Conservation (phyloP, 2,797 vertebrate species). For the Chloroceryle inda region DNA sequence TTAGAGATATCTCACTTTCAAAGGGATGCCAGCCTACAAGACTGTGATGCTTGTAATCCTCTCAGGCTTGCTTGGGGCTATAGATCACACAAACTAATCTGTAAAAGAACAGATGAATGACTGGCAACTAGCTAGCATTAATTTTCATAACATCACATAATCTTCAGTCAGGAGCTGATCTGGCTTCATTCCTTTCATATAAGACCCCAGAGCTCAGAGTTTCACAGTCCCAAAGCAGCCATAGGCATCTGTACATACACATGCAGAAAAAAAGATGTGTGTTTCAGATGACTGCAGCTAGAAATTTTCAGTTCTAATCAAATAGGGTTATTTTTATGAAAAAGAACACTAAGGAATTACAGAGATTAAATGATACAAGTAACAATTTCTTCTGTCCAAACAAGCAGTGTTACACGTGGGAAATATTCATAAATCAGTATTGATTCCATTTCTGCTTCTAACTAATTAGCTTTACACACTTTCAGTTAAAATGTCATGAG, state of each 20-base stretch:
- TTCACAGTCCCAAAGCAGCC: neutral
- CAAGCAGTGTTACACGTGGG: neutral
- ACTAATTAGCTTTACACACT: constrained; percentile 27
- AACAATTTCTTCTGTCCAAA: constrained; percentile 34
- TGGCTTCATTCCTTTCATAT: neutral
- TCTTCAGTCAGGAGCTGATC: constrained; percentile 7
- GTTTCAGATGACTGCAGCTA: neutral
- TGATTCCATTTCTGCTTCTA: constrained; percentile 9
- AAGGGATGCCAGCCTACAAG: neutral
- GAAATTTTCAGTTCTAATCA: constrained; percentile 3
- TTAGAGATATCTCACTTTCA: constrained; percentile 30
- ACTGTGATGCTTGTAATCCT: neutral
- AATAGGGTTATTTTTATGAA: neutral
- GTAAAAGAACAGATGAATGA: constrained; percentile 34
- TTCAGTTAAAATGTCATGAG: constrained; percentile 24
- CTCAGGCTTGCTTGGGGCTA: neutral
- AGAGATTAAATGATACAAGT: neutral
- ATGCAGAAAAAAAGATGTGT: neutral
- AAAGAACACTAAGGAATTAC: neutral
- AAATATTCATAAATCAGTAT: constrained; percentile 42
- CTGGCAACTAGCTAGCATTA: constrained; percentile 29
- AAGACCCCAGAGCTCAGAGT: neutral
- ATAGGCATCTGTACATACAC: neutral
- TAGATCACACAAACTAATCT: constrained; percentile 58
- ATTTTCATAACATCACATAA: constrained; percentile 32